Evolutionary conservation across 2,797 vertebrate species (phyloP).

Genomic region (Triplophysa yarkandensis): DNA sequence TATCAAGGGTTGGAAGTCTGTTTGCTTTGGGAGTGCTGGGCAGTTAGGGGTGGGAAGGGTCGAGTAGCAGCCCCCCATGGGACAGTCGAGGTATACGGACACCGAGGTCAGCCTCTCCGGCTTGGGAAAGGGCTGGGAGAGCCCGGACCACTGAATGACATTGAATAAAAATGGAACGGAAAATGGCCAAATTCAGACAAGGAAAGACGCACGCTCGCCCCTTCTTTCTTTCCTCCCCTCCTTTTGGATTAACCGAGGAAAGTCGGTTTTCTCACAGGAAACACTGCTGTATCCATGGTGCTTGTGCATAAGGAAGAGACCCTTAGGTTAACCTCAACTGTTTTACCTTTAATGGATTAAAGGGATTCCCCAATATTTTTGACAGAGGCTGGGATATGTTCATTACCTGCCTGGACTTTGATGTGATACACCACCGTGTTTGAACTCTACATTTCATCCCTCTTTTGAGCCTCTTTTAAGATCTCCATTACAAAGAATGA

Average conservation of each 20-base stretch:
- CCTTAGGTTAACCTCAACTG: conserved; percentile 3
- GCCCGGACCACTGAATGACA: conserved; percentile 56
- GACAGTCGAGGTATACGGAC: conserved; percentile 71
- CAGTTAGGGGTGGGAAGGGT: conserved; percentile 69
- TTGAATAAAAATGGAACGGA: conserved; percentile 78
- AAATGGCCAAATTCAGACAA: conserved; percentile 61
- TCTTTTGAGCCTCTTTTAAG: conserved; percentile 16
- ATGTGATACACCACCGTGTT: not conserved
- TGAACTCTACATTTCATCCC: conserved; percentile 10
- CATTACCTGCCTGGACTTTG: not conserved
- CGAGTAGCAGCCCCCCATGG: conserved; percentile 59
- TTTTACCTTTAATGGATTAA: conserved; percentile 36
- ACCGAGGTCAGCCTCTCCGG: conserved; percentile 71
- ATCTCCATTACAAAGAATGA: conserved; percentile 29
- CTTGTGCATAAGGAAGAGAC: conserved; percentile 40
- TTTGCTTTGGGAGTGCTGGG: conserved; percentile 68
- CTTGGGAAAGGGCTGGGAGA: conserved; percentile 74
- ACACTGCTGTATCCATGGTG: conserved; percentile 43
- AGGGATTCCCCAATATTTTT: conserved; percentile 31
- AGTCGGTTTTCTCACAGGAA: conserved; percentile 75
- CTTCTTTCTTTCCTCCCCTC: conserved; percentile 61
- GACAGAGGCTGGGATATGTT: conserved; percentile 21
- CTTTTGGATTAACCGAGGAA: conserved; percentile 58
- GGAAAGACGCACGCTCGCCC: conserved; percentile 35
- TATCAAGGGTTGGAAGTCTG: conserved; percentile 69